phyloP scores from a whole-genome alignment of 2,888 invertebrate species.

The Pantelozetes paolii region DNA sequence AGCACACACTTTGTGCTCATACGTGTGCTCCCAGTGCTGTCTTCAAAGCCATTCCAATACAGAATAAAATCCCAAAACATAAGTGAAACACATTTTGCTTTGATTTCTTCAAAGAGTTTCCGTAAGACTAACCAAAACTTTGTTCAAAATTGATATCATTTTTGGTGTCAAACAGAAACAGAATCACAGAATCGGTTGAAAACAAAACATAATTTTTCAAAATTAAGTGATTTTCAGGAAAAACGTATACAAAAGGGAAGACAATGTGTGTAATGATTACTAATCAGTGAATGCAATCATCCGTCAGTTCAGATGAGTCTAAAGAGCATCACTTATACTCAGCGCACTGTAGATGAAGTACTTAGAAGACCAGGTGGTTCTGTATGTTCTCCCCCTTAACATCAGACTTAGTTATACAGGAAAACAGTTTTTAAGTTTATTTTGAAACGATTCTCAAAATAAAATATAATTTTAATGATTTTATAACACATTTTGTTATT shows the following conservation, averaged over 20 bases:
- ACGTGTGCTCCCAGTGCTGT: neutral
- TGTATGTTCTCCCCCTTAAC: neutral
- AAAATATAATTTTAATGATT: constrained; percentile 8
- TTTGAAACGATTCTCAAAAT: neutral
- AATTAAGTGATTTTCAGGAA: neutral
- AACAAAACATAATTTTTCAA: too few relatives aligned
- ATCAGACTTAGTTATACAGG: neutral
- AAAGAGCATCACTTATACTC: constrained; percentile 25
- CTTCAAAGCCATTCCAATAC: neutral
- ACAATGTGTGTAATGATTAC: constrained; percentile 6
- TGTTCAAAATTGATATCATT: neutral
- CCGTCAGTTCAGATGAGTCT: constrained; percentile 15
- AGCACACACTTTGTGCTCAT: constrained; percentile 20
- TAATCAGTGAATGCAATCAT: constrained; percentile 2
- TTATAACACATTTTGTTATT: neutral
- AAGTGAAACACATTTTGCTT: constrained; percentile 5
- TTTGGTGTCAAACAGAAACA: too few relatives aligned
- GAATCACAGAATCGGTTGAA: neutral
- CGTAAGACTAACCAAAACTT: neutral
- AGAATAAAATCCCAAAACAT: neutral
- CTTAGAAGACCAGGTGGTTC: constrained; percentile 35
- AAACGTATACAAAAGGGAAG: neutral
- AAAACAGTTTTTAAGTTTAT: neutral
- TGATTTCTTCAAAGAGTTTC: constrained; percentile 7
- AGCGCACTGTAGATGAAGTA: too few relatives aligned